A percentile compares a stretch with the other conserved stretches of the same genome.
Conservation (phyloP, 2,888 invertebrate species). For the Chrysina gloriosa region DNA sequence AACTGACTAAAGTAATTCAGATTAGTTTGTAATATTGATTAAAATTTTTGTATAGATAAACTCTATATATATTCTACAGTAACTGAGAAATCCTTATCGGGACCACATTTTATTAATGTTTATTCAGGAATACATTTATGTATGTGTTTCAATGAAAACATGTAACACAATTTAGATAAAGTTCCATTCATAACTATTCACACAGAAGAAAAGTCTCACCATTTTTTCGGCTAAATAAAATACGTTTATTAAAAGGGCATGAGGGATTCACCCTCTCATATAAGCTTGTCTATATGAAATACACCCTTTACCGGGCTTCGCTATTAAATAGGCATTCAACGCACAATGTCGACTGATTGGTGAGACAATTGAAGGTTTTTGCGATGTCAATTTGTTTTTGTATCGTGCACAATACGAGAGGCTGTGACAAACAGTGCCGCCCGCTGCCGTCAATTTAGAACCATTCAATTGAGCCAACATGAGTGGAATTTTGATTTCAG, state of each 20-base stretch:
- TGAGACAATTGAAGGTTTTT: constrained; percentile 66
- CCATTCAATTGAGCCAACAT: constrained; percentile 61
- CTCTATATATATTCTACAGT: too few species aligned
- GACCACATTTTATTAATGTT: too few species aligned
- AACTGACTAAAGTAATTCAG: too few species aligned
- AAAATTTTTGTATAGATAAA: too few species aligned
- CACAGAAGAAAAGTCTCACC: neutral
- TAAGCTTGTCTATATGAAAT: constrained; percentile 47
- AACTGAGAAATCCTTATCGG: too few species aligned
- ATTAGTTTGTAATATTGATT: too few species aligned
- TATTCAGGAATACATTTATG: too few species aligned
- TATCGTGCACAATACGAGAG: constrained; percentile 62
- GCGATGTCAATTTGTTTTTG: constrained; percentile 66
- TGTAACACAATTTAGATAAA: neutral
- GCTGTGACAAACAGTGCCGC: constrained; percentile 62
- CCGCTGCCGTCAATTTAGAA: constrained; percentile 62
- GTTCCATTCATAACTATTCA: neutral
- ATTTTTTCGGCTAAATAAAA: constrained; percentile 10
- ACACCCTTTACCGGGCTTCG: constrained; percentile 57
- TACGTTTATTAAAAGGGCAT: constrained; percentile 28
- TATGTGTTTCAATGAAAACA: neutral
- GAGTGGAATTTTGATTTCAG: constrained; percentile 63
- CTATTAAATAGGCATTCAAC: constrained; percentile 64
- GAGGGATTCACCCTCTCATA: constrained; percentile 37
- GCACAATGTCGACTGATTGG: constrained; percentile 64